Base-by-base conservation (phyloP, 2,113 vertebrate genomes). In the Lagopus muta region DNA sequence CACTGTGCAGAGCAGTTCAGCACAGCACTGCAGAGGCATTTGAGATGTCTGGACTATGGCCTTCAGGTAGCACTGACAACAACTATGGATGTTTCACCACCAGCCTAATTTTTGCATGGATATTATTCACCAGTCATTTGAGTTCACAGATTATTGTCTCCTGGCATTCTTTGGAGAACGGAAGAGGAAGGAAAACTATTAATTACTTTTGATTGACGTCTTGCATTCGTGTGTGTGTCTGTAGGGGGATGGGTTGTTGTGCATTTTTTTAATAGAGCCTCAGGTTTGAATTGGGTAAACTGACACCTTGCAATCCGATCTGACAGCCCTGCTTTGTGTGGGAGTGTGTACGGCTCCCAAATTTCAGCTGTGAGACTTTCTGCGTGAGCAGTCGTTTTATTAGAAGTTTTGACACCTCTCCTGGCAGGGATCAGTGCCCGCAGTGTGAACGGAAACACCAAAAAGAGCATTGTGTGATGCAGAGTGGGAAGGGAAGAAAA, bases 251-350 rank as follows among this genome's bases (percentile, higher is more conserved):
- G 70, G 38, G 62, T 45, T 88, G 92, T 87, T 95, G 72, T 89
- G 85, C 79, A 70, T 77, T 93, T 96, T 94, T 79, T 92, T 79
- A 90, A 47, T 76, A 84, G 93, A 96, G 87, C 78, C 74, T 87
- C 83, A 94, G 87, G 75, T 95, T 95, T 93, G 93, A 90, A 93
- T 92, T 83, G 90, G 92, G 94, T 94, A 94, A 95, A 90, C 50
- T 57, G 87, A 64, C 73, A 86, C 94, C 88, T 95, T 92, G 89
- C 76, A 77, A 94, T 75, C 91, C 88, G 88, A 94, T 75, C 90
- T 93, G 86, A 58, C 40, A 72, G 77, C 77, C 67, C 48, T 42
- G 88, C 89, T 93, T 86, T 88, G 82, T 72, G 91, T 94, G 62
- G 75, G 70, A 74, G 66, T 83, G 85, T 70, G 66, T 70, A 82